Percentiles rank a stretch among this genome's conserved stretches.
These are phyloP conservation scores for Schrankia costaestrigalis DNA, from an alignment of 2,888 invertebrate species.

Conservation along the genomic window DNA sequence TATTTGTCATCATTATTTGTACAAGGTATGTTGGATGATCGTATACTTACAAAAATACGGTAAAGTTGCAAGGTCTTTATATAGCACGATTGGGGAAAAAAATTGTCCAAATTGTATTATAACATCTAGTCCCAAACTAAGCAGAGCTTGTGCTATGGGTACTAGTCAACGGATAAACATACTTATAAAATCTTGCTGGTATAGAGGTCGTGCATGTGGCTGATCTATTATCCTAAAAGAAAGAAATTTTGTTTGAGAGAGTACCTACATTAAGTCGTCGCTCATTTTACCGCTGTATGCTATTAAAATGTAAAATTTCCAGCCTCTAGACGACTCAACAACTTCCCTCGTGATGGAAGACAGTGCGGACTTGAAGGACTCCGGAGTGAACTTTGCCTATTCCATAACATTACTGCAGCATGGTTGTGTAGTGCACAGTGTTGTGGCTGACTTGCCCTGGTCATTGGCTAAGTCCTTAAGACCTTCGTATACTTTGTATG, in stretches of 20 bases:
- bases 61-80: background rate
- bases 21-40: slow-evolving; percentile 79
- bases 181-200: no score
- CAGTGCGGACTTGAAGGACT: slow-evolving; percentile 79
- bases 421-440: slow-evolving; percentile 90
- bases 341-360: slow-evolving; percentile 76
- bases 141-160: no score
- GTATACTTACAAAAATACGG: background rate
- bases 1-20: slow-evolving; percentile 90
- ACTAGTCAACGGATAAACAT: no score
- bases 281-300: no score
- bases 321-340: slow-evolving; percentile 81
- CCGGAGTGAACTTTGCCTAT: slow-evolving; percentile 91
- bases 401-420: slow-evolving; percentile 91
- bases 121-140: no score
- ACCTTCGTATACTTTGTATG: slow-evolving; percentile 88
- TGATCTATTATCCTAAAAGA: no score
- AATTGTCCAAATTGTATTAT: no score
- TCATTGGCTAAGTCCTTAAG: slow-evolving; percentile 86
- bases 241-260: no score
- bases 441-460: slow-evolving; percentile 90
- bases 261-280: no score
- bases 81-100: no score
- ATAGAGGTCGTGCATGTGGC: no score
- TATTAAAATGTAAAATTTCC: slow-evolving; percentile 5